Evolutionary conservation across 1,140 invertebrate genomes (phyloP).

Genomic region (Eurosta solidaginis): DNA sequence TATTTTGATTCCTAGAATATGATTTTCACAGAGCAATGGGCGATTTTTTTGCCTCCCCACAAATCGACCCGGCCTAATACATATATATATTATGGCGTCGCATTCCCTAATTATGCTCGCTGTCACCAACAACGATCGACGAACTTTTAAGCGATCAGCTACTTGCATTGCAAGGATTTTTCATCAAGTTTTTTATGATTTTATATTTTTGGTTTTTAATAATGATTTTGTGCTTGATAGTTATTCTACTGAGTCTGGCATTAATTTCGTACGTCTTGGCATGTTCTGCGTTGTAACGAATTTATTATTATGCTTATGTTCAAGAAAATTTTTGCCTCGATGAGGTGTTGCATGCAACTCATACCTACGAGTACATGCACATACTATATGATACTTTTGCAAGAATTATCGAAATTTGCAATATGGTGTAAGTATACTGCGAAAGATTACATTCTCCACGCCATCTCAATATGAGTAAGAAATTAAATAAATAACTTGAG

Average conservation of each 20-base stretch:
- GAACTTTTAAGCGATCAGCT: neutral
- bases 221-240: neutral
- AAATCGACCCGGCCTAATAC: no score
- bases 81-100: neutral
- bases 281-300: neutral
- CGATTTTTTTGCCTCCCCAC: no score
- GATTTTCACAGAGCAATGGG: no score
- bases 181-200: neutral
- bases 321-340: neutral
- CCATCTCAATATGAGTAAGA: neutral
- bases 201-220: neutral
- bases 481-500: neutral
- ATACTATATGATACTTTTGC: neutral
- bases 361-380: neutral
- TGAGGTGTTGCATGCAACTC: neutral
- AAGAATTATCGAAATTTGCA: conserved; percentile 4
- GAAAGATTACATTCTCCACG: neutral
- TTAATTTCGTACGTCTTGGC: conserved; percentile 17
- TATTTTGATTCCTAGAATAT: no score
- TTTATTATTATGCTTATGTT: neutral
- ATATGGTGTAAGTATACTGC: neutral
- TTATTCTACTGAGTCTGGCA: neutral
- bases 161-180: neutral
- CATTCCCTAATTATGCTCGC: conserved; percentile 23
- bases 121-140: neutral